Evolutionary conservation across 2,888 invertebrate species (phyloP), one percentile per base, ranked within the genome.

Genomic region (Ectropis crepuscularia): DNA sequence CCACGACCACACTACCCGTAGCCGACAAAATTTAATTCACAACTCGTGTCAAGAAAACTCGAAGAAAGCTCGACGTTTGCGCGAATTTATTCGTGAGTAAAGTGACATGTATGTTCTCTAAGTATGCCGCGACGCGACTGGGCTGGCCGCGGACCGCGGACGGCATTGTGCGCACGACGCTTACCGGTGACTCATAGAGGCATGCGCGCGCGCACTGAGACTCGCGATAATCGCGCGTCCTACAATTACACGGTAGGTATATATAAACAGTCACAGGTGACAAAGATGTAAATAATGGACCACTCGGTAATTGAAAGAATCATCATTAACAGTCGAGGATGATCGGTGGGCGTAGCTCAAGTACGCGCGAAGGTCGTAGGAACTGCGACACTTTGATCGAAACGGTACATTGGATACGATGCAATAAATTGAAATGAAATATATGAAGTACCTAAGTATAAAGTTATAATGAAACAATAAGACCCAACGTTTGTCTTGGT

Each of bases 61-160:
- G 53, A 70, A 73, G 61, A 72, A 75, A 78, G 69, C 67, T 76
- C 71, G 72, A 74, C 73, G 75, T 76, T 81, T 81, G 80, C 71
- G 72, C 78, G 74, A 72, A 74, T 76, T 76, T 76, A 73, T 78
- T 73, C 80, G 81, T 80, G 74, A 80, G 80, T 83, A 79, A 85
- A 84, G 78, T 86, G 85, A 87, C 88, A 88, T 89, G 92, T 92
- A 89, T 90, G 90, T 84, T 86, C 85, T 84, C 90, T 82, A 85
- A 89, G 91, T 91, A 86, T 87, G 89, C 89, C 88, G 87, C 89
- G 88, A 81, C 83, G 80, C 87, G 90, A 92, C 92, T 92, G 92
- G 87, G 80, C 88, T 79, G 86, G 76, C 76, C 16, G 16, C 85
- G 83, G 85, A 76, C 76, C 16, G 16, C 85, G 83, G 85, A 76